A percentile compares a stretch with the other conserved stretches of the same genome.
Conservation (phyloP, 2,797 vertebrate genomes). For the Limnodromus scolopaceus region DNA sequence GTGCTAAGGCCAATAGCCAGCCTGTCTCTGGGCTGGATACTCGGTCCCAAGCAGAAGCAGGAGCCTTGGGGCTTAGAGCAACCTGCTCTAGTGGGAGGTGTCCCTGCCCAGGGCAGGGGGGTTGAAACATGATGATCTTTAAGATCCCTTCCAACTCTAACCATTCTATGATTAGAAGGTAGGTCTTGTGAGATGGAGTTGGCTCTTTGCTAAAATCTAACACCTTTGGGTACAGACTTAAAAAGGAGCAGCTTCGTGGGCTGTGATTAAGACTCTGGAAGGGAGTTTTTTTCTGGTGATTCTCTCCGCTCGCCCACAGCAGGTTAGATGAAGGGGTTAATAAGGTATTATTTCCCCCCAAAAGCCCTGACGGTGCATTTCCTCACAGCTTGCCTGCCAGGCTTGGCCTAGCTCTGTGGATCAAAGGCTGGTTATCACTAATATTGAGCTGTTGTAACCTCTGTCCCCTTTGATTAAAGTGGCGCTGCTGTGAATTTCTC, state of each 20-base stretch:
- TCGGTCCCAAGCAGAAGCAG: neutral
- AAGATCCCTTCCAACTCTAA: too few species aligned
- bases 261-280: slow-evolving; percentile 20
- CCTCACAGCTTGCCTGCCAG: slow-evolving; percentile 81
- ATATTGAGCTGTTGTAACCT: slow-evolving; percentile 96
- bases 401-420: slow-evolving; percentile 91
- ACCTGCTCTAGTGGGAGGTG: too few species aligned
- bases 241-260: neutral
- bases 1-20: neutral
- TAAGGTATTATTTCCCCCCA: slow-evolving; percentile 89
- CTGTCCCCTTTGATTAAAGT: slow-evolving; percentile 92
- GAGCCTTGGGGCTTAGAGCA: neutral
- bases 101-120: too few species aligned
- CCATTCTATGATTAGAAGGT: neutral
- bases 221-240: neutral
- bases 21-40: rapidly evolving
- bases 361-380: slow-evolving; percentile 91
- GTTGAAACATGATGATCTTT: too few species aligned
- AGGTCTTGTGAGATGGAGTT: neutral
- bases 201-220: neutral
- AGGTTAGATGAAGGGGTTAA: slow-evolving; percentile 83
- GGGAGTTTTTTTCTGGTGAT: neutral
- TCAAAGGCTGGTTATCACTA: slow-evolving; percentile 91
- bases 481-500: slow-evolving; percentile 83
- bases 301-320: slow-evolving; percentile 59